Conservation (phyloP, 2,113 vertebrate genomes). For the Sapajus apella region DNA sequence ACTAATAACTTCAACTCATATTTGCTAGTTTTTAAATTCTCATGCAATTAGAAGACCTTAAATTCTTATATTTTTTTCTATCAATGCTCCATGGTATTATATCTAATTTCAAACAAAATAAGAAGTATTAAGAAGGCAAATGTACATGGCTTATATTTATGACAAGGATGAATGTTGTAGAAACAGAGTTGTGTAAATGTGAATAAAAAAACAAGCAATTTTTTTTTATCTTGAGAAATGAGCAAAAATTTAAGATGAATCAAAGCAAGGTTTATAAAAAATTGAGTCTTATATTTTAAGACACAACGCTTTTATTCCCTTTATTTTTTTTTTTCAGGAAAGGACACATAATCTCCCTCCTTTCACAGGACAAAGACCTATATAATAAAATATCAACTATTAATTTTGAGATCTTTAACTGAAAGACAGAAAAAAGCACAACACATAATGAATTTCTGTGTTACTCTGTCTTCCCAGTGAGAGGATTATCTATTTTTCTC, state of each 20-base stretch:
- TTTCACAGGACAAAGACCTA: not conserved
- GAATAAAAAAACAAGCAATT: not conserved
- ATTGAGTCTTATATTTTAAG: not conserved
- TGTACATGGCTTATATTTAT: not conserved
- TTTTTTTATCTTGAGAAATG: conserved; percentile 4
- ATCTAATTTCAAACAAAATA: conserved; percentile 62
- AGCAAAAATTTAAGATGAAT: not conserved
- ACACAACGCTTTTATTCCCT: not conserved
- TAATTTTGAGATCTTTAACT: not conserved
- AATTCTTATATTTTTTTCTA: conserved; percentile 60
- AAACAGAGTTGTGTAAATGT: not conserved
- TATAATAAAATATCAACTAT: not conserved
- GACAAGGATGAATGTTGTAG: not conserved
- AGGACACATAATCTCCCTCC: not conserved
- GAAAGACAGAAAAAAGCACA: not conserved
- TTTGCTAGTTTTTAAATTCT: conserved; percentile 66
- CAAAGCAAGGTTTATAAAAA: not conserved
- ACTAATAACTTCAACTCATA: conserved; percentile 69
- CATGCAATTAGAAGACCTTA: conserved; percentile 72
- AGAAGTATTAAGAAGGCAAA: conserved; percentile 2
- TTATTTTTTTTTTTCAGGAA: not conserved
- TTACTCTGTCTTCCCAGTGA: not conserved
- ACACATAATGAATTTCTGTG: not conserved
- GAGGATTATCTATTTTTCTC: not conserved
- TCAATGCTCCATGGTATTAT: conserved; percentile 13